Conservation (phyloP, 2,888 invertebrate species). For the Desoria tigrina region DNA sequence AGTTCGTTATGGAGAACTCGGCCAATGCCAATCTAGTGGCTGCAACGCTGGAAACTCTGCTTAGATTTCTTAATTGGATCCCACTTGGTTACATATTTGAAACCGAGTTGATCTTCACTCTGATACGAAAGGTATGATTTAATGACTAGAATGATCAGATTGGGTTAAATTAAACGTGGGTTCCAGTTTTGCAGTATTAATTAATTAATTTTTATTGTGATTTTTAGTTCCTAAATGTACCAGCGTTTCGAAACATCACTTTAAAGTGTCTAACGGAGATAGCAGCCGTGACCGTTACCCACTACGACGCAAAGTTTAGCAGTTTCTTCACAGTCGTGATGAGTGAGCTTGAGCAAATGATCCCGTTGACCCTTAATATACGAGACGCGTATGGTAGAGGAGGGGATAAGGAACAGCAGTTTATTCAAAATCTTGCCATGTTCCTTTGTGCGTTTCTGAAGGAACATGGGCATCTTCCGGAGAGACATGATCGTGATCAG, state of each 20-base stretch:
- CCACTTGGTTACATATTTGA: constrained; percentile 99
- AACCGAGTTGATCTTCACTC: constrained; percentile 90
- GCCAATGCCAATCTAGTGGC: constrained; percentile 95
- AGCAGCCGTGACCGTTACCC: constrained; percentile 79
- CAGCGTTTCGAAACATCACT: constrained; percentile 96
- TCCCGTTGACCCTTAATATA: constrained; percentile 88
- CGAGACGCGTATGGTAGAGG: constrained; percentile 91
- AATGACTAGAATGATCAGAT: too few species aligned
- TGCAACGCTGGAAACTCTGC: constrained; percentile 90
- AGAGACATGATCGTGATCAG: constrained; percentile 74
- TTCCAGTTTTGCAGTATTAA: too few species aligned
- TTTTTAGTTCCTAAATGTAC: constrained; percentile 85
- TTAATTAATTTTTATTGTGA: constrained; percentile 2
- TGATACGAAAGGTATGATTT: constrained; percentile 74
- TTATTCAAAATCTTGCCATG: constrained; percentile 96
- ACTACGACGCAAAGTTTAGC: constrained; percentile 91
- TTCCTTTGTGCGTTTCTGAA: constrained; percentile 96
- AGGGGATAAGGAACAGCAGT: constrained; percentile 95
- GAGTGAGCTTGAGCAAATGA: constrained; percentile 87
- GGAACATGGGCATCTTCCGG: constrained; percentile 88
- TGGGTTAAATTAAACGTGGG: too few species aligned
- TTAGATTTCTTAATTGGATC: constrained; percentile 98
- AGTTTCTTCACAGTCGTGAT: constrained; percentile 88
- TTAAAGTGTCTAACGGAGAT: constrained; percentile 98
- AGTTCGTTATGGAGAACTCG: constrained; percentile 96